Evolutionary conservation across 2,797 vertebrate species (phyloP), one percentile per base, ranked within the genome.

Genomic region (Peromyscus attwateri): DNA sequence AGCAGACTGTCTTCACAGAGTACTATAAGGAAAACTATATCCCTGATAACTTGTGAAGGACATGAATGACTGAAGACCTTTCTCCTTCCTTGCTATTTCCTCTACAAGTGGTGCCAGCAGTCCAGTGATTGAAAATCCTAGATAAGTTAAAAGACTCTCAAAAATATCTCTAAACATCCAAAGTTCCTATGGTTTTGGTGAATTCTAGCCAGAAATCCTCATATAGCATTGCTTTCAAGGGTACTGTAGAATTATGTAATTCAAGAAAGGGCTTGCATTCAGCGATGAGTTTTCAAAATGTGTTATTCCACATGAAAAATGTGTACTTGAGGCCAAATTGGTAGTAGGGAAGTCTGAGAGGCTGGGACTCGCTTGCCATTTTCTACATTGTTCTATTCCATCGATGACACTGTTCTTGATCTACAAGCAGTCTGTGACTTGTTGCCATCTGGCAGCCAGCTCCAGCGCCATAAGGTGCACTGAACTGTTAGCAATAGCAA

Each of bases 401-500:
- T 94, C 34, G 46, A 93, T 87, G 88, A 94, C 73, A 70, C 62
- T 92, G 77, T 84, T 97, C 90, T 95, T 88, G 76, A 92, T 88
- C 62, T 73, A 34, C 81, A 82, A 93, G 92, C 55, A 62, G n/a
- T 80, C 57, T 57, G 31, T 96, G 62, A 85, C 93, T 91, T 43
- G 1, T 11, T 92, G 73, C 93, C 94, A 93, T 97, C 96, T 96
- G 95, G 81, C 75, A 94, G 62, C 40, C 52, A 75, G 80, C 91
- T 97, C 31, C n/a, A 37, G 92, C 77, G 49, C 89, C 95, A 93
- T 94, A 97, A 95, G 95, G 88, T 97, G 87, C 95, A 90, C 80
- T 90, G 68, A 97, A 96, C 90, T 92, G 79, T 95, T 76, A 84
- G 66, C 87, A 94, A 68, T 97, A 90, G 95, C 73, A 97, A 96